Base-by-base conservation (phyloP, 2,797 vertebrate genomes). In the Acipenser ruthenus region DNA sequence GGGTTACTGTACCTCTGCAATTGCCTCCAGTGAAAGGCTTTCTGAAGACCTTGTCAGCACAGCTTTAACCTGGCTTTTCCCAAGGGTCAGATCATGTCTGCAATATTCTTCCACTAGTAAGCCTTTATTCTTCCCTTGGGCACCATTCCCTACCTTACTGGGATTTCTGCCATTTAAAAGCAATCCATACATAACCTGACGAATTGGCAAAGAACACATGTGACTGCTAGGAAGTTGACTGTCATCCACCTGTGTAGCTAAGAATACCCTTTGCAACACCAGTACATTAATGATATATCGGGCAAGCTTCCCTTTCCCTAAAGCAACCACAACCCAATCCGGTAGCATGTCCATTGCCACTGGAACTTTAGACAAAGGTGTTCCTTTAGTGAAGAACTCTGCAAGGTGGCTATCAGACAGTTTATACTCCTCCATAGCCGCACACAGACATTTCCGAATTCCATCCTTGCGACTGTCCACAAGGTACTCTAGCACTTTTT, bases 201-300 rank as follows among this genome's bases (percentile, higher is more conserved):
- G 93, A 74, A 99, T 88, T 67, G 86, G 78, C 75, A 78, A 69
- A 11, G 95, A 84, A 1, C 81, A 23, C 18, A 71, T 67, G 18
- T 99, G 91, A 60, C 94, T 93, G 55, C 91, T 95, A 10, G 85
- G 70, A 11, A 78, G 82, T 73, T 80, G 89, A 79, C 88, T 87
- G 77, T 96, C 91, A 79, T 99, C 97, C 66, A 99, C 96, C 71
- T 99, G 97, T 0, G 86, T 82, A 0, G 84, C 79, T 11, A 99
- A 91, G 70, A 97, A 73, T 15, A 86, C 89, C 63, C 89, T 88
- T 50, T 64, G 86, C 62, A 93, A 86, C 2, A 93, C 76, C 66
- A 94, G 69, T 56, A 83, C 91, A 67, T 98, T 87, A 47, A 92
- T 79, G 70, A 90, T 60, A 62, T 93, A 75, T 0, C 94, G 89